Evolutionary conservation across 2,113 vertebrate species (phyloP).

Genomic region (Phyllostomus discolor): DNA sequence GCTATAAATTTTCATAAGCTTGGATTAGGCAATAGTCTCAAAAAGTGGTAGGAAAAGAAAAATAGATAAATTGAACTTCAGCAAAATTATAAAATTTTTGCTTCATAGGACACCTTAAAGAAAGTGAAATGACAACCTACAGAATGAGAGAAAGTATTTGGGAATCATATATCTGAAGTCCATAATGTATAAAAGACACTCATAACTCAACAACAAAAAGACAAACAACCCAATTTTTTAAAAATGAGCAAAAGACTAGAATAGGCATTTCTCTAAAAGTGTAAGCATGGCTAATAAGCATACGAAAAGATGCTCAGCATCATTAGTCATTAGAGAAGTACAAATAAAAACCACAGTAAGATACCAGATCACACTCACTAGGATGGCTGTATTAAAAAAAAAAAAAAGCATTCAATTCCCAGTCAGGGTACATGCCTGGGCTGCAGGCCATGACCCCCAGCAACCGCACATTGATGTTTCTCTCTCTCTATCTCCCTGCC

Average conservation of each 20-base stretch:
- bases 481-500: too few relatives aligned
- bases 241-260: neutral
- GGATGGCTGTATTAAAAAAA: neutral
- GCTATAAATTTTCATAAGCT: neutral
- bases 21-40: neutral
- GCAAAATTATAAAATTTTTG: neutral
- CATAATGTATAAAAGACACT: neutral
- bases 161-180: neutral
- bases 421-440: too few relatives aligned
- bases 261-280: neutral
- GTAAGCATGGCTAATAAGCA: neutral
- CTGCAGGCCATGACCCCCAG: too few relatives aligned
- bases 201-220: neutral
- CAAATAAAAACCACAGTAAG: neutral
- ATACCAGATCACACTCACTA: neutral
- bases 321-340: neutral
- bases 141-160: neutral
- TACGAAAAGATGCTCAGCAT: neutral
- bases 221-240: neutral
- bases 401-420: neutral
- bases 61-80: neutral
- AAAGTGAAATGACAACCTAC: neutral
- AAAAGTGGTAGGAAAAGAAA: neutral
- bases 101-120: neutral
- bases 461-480: too few relatives aligned